These are phyloP conservation scores for Pagrus major DNA, from an alignment of 2,113 vertebrate genomes.

Conservation along the genomic window DNA sequence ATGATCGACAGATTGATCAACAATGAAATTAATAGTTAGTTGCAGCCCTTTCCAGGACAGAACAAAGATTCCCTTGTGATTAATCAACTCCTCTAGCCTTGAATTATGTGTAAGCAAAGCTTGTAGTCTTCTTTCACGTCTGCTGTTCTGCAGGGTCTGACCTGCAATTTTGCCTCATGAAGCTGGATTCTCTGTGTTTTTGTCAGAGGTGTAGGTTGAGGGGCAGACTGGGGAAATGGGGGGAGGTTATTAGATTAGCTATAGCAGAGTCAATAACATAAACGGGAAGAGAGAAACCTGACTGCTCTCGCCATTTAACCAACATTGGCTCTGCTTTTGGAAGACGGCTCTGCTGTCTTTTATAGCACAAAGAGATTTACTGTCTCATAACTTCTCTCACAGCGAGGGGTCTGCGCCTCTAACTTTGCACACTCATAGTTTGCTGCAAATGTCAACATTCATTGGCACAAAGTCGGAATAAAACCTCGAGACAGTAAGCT, in stretches of 20 bases:
- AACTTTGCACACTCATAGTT: conserved; percentile 11
- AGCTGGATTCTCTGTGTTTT: not conserved
- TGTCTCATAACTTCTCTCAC: conserved; percentile 48
- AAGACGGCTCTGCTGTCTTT: conserved; percentile 48
- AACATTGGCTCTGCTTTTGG: conserved; percentile 48
- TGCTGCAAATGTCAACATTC: conserved; percentile 44
- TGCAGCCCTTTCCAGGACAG: not conserved
- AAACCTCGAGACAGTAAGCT: not conserved
- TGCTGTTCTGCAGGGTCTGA: not conserved
- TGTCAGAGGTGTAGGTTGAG: not conserved
- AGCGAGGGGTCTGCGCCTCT: conserved; percentile 4
- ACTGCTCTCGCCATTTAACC: conserved; percentile 44
- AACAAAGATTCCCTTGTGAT: conserved; percentile 3
- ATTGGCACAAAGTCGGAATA: conserved; percentile 23
- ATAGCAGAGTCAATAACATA: conserved; percentile 35
- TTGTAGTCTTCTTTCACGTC: not conserved
- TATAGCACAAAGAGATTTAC: conserved; percentile 52
- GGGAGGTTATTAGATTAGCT: conserved; percentile 31
- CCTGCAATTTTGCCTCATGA: conserved; percentile 5
- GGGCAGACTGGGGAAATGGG: conserved; percentile 2
- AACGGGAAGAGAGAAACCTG: conserved; percentile 34
- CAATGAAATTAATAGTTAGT: too few species aligned
- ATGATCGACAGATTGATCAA: too few species aligned
- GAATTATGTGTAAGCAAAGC: not conserved
- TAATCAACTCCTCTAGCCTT: conserved; percentile 5